Percentiles rank a stretch among this genome's conserved stretches.
These are phyloP conservation scores for Urocitellus parryii DNA, from an alignment of 2,113 vertebrate species.

Conservation along the genomic window DNA sequence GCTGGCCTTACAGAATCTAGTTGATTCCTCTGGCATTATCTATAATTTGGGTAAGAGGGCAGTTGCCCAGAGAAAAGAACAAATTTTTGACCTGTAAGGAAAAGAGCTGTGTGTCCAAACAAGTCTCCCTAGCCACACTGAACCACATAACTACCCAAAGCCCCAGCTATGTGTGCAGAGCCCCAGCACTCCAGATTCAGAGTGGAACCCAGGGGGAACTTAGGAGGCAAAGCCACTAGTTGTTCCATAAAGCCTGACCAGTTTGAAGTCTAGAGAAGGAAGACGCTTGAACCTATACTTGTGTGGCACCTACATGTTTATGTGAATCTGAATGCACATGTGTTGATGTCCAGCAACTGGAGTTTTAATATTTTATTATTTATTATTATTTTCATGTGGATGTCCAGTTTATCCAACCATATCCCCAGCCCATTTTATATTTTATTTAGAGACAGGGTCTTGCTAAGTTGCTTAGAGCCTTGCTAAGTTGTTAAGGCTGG, in stretches of 20 bases:
- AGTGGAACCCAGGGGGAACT: neutral
- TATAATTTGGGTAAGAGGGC: neutral
- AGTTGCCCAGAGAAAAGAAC: neutral
- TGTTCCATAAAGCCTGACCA: neutral
- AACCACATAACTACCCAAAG: neutral
- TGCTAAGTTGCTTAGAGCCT: no score
- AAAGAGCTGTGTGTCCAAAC: neutral
- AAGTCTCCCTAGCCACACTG: neutral
- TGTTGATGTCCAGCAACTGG: neutral
- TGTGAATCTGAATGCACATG: neutral
- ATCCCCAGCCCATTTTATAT: no score
- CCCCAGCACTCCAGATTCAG: neutral
- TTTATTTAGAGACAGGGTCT: no score
- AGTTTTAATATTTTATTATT: neutral
- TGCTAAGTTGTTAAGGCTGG: no score
- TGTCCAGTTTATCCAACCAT: no score
- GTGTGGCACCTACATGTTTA: neutral
- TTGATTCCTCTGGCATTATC: neutral
- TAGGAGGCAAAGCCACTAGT: neutral
- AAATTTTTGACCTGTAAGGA: neutral
- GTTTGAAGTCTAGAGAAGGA: neutral
- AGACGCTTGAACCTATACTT: neutral
- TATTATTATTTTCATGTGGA: no score
- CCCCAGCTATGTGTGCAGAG: rapidly evolving
- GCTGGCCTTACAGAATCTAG: neutral